Evolutionary conservation across 1,140 invertebrate genomes (phyloP).

Genomic region (Acromyrmex heyeri): DNA sequence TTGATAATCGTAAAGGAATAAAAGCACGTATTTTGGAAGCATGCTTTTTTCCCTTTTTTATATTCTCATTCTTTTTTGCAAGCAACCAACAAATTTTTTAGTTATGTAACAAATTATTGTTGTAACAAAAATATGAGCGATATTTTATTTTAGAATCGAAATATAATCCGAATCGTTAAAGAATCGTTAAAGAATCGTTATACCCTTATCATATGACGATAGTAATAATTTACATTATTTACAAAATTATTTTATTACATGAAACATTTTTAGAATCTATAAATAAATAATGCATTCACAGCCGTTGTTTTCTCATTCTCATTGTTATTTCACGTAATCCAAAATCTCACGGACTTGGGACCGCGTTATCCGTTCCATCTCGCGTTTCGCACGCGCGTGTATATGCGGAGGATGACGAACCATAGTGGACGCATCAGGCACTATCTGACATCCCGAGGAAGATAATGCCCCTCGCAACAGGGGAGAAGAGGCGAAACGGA

Average conservation of each 20-base stretch:
- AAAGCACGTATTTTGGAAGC: too few species aligned
- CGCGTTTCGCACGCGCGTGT: slow-evolving; percentile 14
- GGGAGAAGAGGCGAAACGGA: slow-evolving; percentile 16
- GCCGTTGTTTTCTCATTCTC: not conserved
- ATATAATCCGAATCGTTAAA: too few species aligned
- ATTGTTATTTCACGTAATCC: slow-evolving; percentile 25
- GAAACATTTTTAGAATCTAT: not conserved
- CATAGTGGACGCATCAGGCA: slow-evolving; percentile 62
- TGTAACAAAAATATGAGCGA: too few species aligned
- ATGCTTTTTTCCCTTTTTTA: too few species aligned
- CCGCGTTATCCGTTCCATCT: slow-evolving; percentile 42
- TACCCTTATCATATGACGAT: not conserved
- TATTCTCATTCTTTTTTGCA: too few species aligned
- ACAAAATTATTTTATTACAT: not conserved
- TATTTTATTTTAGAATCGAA: too few species aligned
- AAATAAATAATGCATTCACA: not conserved
- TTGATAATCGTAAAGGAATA: too few species aligned
- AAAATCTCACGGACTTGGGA: slow-evolving; percentile 16
- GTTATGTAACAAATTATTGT: too few species aligned
- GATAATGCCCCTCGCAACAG: slow-evolving; percentile 44
- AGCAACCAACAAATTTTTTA: too few species aligned
- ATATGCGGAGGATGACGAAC: slow-evolving; percentile 1
- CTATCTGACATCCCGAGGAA: slow-evolving; percentile 65
- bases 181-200: too few species aligned
- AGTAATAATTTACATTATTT: not conserved